Evolutionary conservation across 2,113 vertebrate species (phyloP), one percentile per base, ranked within the genome.

Genomic region (Sander vitreus): DNA sequence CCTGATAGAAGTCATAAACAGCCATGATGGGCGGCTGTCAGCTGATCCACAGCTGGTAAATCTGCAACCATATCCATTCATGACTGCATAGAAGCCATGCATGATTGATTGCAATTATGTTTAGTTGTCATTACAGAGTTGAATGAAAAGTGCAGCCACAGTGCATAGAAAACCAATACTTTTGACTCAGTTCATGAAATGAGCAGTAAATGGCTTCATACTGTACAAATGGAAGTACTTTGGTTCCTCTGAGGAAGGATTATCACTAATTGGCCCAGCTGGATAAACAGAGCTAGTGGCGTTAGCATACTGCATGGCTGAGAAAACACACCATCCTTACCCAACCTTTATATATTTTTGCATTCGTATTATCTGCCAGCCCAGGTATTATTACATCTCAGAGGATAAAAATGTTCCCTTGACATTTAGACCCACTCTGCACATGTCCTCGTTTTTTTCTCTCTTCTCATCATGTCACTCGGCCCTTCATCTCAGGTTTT

Each of bases 231-330:
- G 85, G 89, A 88, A 89, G 87, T 78, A 76, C 89, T 84, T 84
- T 85, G 81, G 81, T 85, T 89, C 88, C 91, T 92, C 87, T 68
- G 84, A 87, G 90, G 85, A 81, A 84, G 76, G 89, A 92, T 91
- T 89, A 91, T 64, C 33, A 14, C 81, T 90, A 89, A 92, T 91
- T 92, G 90, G 90, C 84, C 90, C 90, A 88, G 90, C 92, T 92
- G 92, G 88, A 88, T 88, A 88, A 91, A 91, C 78, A 84, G 68
- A 86, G 84, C 75, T 47, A 65, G 65, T 59, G 77, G 83, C 79
- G 88, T 89, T 89, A 82, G 80, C 73, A 78, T 63, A 78, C 63
- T 43, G 66, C 73, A 80, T 30, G 19, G 72, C 30, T 76, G 67
- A 78, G 83, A 73, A 82, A 73, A 83, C 58, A 73, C 74, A 60